A percentile compares a stretch with the other conserved stretches of the same genome.
These are phyloP conservation scores for Melieria crassipennis DNA, from an alignment of 2,888 invertebrate species.

Conservation along the genomic window DNA sequence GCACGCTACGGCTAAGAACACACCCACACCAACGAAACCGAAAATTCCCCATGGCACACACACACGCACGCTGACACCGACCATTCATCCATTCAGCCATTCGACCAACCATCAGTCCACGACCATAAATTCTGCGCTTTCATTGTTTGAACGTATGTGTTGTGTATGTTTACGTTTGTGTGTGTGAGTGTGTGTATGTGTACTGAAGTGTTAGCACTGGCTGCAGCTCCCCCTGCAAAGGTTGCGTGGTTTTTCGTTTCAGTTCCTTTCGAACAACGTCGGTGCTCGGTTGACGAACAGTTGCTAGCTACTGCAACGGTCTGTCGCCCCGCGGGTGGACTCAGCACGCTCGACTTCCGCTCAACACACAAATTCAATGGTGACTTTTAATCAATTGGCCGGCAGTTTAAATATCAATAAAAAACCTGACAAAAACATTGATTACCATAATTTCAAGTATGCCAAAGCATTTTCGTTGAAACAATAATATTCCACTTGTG, in stretches of 20 bases:
- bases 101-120: not conserved
- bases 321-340: too few relatives aligned
- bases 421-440: not conserved
- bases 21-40: slow-evolving; percentile 27
- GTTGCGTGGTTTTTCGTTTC: slow-evolving; percentile 32
- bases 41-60: too few relatives aligned
- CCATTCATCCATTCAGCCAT: slow-evolving; percentile 14
- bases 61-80: not conserved
- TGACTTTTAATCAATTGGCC: too few relatives aligned
- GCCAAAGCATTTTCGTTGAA: not conserved
- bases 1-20: not conserved
- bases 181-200: slow-evolving; percentile 12
- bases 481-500: too few relatives aligned
- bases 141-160: not conserved
- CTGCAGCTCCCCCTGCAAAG: slow-evolving; percentile 22
- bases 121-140: not conserved
- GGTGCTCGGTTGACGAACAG: slow-evolving; percentile 38
- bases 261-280: slow-evolving; percentile 46
- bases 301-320: too few relatives aligned
- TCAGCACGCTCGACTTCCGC: too few relatives aligned
- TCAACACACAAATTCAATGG: too few relatives aligned
- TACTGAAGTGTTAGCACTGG: not conserved
- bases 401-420: not conserved
- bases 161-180: not conserved
- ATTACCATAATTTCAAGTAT: not conserved